These are phyloP conservation scores for Erithacus rubecula DNA, from an alignment of 2,797 vertebrate species.

Conservation along the genomic window DNA sequence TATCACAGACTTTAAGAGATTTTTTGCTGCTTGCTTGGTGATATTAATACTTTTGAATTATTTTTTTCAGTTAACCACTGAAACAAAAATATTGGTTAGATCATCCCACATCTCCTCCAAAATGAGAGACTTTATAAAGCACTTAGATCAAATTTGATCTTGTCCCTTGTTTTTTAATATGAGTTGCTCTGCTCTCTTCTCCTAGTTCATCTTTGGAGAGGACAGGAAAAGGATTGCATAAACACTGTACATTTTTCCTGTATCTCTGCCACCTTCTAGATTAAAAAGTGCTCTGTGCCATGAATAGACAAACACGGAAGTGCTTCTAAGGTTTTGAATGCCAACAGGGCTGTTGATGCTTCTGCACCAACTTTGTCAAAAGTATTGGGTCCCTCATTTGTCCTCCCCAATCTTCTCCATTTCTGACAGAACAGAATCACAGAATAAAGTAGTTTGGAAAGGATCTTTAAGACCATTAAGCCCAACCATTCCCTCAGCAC, in stretches of 20 bases:
- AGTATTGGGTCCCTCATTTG: background rate
- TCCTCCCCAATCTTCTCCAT: background rate
- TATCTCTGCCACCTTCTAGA: background rate
- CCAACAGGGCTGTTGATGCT: background rate
- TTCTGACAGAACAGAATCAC: background rate
- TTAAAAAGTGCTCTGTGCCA: background rate
- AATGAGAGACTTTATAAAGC: background rate
- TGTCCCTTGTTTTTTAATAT: background rate
- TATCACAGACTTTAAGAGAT: background rate
- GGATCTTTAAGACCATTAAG: background rate
- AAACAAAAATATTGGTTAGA: background rate
- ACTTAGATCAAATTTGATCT: background rate
- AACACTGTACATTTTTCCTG: background rate
- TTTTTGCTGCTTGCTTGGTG: background rate
- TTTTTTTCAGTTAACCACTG: background rate
- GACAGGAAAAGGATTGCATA: background rate
- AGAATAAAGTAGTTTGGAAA: background rate
- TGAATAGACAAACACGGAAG: background rate
- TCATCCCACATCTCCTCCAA: background rate
- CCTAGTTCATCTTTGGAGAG: background rate
- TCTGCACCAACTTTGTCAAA: background rate
- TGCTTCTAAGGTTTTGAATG: background rate
- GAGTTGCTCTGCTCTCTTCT: fast-evolving
- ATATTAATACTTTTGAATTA: background rate
- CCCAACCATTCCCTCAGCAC: background rate